Percentiles rank a stretch among this genome's conserved stretches.
phyloP scores from a whole-genome alignment of 1,140 invertebrate genomes.

The Neocloeon triangulifer region DNA sequence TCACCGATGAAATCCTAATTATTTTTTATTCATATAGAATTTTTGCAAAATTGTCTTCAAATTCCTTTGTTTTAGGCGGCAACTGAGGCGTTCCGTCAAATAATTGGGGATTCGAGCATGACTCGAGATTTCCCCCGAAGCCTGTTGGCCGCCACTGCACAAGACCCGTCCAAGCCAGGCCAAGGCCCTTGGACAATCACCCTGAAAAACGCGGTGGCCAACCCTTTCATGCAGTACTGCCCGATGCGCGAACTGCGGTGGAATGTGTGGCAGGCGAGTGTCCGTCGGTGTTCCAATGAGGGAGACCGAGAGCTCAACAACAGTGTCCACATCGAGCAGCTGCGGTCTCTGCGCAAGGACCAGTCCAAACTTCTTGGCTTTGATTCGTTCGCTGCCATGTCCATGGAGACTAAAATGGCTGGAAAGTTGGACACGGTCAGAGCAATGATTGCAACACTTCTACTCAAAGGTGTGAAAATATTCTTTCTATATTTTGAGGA shows the following conservation, averaged over 20 bases:
- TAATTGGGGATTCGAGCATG: background rate
- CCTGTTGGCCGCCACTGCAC: slow-evolving; percentile 1
- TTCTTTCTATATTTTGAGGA: slow-evolving; percentile 5
- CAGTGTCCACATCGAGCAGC: slow-evolving; percentile 50
- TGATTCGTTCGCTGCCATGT: slow-evolving; percentile 56
- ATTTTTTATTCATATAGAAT: too few relatives aligned
- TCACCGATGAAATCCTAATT: background rate
- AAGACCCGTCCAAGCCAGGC: slow-evolving; percentile 21
- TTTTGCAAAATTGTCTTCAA: slow-evolving; percentile 6
- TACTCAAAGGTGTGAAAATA: slow-evolving; percentile 29
- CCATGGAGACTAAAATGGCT: slow-evolving; percentile 89
- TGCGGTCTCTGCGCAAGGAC: slow-evolving; percentile 36
- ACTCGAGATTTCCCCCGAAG: background rate
- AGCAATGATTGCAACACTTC: slow-evolving; percentile 41
- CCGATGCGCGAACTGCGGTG: slow-evolving; percentile 47
- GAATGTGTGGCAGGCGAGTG: slow-evolving; percentile 60
- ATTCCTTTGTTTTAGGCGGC: background rate
- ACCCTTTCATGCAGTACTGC: slow-evolving; percentile 55
- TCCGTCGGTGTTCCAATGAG: slow-evolving; percentile 33
- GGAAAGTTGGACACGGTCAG: slow-evolving; percentile 55
- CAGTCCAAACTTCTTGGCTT: slow-evolving; percentile 60
- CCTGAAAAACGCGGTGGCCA: slow-evolving; percentile 22
- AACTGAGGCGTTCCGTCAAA: background rate
- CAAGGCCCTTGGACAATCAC: slow-evolving; percentile 59
- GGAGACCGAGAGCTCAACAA: slow-evolving; percentile 40